These are phyloP conservation scores for Sebastes itinus DNA, from an alignment of 2,797 vertebrate species.

Conservation along the genomic window DNA sequence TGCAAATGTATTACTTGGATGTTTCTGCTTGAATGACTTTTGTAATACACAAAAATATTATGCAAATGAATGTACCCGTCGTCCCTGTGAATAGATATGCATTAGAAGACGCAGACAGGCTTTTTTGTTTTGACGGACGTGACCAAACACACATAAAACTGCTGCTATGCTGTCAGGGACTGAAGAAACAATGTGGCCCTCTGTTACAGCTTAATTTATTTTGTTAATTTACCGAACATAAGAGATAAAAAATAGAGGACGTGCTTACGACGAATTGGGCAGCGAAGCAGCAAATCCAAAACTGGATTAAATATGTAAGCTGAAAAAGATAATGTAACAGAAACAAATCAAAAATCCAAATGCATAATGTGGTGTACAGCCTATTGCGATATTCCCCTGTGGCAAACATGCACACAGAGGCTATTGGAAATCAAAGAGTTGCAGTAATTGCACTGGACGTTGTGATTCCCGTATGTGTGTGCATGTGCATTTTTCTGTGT, in stretches of 20 bases:
- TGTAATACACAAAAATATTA: conserved; percentile 32
- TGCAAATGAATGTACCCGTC: conserved; percentile 35
- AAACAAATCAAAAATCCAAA: neutral
- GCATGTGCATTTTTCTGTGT: neutral
- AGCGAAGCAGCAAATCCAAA: conserved; percentile 35
- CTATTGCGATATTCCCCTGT: neutral
- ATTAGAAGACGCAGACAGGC: conserved; percentile 4
- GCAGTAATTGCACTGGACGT: neutral
- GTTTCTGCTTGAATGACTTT: conserved; percentile 38
- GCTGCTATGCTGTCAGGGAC: neutral
- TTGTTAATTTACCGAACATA: neutral
- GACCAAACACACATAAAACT: neutral
- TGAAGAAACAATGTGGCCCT: neutral
- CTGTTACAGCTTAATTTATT: too few species aligned
- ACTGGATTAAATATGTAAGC: conserved; percentile 13
- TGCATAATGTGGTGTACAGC: neutral
- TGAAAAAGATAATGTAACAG: neutral
- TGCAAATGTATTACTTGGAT: conserved; percentile 28
- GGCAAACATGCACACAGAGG: neutral
- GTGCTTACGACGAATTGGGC: neutral
- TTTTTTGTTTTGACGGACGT: conserved; percentile 14
- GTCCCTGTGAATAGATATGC: conserved; percentile 14
- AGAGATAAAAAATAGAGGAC: conserved; percentile 8
- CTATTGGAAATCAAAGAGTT: neutral
- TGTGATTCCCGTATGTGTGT: neutral